Conservation (phyloP, 2,113 vertebrate genomes). For the Neofelis nebulosa region DNA sequence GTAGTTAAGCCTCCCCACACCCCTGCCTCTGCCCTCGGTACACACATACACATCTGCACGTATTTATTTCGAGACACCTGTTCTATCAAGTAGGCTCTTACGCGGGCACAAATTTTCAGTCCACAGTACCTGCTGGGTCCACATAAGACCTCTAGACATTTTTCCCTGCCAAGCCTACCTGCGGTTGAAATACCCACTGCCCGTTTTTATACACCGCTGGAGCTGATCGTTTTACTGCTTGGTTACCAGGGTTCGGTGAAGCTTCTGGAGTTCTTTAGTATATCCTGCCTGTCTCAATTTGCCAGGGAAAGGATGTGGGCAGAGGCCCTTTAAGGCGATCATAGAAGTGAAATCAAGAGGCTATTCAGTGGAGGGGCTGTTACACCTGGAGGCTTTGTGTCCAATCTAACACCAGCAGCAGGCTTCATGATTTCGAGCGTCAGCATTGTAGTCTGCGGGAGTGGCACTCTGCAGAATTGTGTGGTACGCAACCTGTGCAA, state of each 20-base stretch:
- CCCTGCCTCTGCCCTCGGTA: too few species aligned
- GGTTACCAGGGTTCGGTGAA: neutral
- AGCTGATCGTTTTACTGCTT: neutral
- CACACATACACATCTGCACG: fast-evolving
- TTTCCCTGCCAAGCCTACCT: neutral
- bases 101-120: neutral
- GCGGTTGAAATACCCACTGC: neutral
- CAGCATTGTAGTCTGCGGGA: fast-evolving
- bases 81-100: neutral
- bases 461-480: neutral
- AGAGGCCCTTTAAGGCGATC: neutral
- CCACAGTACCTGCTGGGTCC: neutral
- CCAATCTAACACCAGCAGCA: neutral
- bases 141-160: neutral
- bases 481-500: neutral
- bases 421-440: neutral
- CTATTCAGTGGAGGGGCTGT: neutral
- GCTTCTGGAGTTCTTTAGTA: neutral
- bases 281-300: neutral
- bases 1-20: neutral
- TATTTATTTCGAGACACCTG: neutral
- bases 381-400: neutral
- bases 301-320: neutral
- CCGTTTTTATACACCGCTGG: fast-evolving
- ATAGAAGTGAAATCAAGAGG: neutral